phyloP scores from a whole-genome alignment of 2,888 invertebrate species.

The Cheilosia urbana region DNA sequence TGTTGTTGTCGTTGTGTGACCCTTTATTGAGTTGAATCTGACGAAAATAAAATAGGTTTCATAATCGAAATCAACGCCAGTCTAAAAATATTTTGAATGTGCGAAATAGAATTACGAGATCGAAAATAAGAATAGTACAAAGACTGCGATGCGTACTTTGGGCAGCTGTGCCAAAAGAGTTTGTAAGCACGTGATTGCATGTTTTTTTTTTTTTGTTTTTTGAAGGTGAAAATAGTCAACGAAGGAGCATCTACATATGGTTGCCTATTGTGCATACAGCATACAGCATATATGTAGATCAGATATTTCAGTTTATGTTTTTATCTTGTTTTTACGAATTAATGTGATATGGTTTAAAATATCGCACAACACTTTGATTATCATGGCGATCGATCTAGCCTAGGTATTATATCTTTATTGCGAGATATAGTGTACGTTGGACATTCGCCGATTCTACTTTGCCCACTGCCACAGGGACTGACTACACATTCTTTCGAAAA shows the following conservation, averaged over 20 bases:
- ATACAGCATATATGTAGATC: too few species aligned
- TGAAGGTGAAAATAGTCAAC: constrained; percentile 20
- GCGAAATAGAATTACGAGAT: constrained; percentile 73
- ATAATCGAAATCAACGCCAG: constrained; percentile 71
- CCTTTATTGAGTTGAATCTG: background rate
- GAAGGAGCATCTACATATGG: background rate
- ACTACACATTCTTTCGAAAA: too few species aligned
- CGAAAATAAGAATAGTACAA: constrained; percentile 46
- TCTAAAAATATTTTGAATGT: constrained; percentile 73
- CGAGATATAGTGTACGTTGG: background rate
- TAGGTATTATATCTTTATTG: background rate
- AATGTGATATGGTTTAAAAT: background rate
- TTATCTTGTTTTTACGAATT: background rate
- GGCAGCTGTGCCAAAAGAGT: constrained; percentile 64
- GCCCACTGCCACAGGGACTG: too few species aligned
- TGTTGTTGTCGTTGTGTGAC: background rate
- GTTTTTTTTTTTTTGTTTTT: constrained; percentile 3
- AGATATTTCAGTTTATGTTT: background rate
- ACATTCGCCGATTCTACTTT: background rate
- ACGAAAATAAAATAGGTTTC: constrained; percentile 43
- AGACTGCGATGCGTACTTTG: constrained; percentile 64
- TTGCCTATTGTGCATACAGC: background rate
- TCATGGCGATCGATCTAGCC: background rate
- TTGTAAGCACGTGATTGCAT: constrained; percentile 73
- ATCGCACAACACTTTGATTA: too few species aligned